Percentiles rank a stretch among this genome's conserved stretches.
These are phyloP conservation scores for Sterna hirundo DNA, from an alignment of 2,113 vertebrate genomes.

Conservation along the genomic window DNA sequence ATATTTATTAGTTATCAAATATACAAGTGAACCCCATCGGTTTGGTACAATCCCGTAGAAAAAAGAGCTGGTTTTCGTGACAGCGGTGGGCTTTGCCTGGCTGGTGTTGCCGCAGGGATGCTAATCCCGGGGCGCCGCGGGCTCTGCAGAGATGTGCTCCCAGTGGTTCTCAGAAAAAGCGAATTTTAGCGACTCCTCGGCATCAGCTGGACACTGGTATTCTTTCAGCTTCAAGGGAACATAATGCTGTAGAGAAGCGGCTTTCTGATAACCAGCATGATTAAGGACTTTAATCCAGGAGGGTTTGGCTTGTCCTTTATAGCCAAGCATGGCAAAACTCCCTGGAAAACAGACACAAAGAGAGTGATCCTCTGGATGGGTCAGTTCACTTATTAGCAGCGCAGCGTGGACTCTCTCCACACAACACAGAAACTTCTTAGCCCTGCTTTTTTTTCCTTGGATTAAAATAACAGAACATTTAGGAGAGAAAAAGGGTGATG, in stretches of 20 bases:
- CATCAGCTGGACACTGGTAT: constrained; percentile 13
- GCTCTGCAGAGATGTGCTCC: not conserved
- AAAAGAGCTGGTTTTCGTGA: not conserved
- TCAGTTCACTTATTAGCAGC: not conserved
- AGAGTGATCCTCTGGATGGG: not conserved
- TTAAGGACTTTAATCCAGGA: constrained; percentile 59
- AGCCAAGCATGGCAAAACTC: constrained; percentile 56
- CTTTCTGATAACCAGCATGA: constrained; percentile 5
- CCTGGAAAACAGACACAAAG: constrained; percentile 57
- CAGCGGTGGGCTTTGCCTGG: not conserved
- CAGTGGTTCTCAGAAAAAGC: not conserved
- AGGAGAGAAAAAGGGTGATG: not conserved
- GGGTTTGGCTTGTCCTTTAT: constrained; percentile 33
- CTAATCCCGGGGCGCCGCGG: not conserved
- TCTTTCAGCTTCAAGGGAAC: constrained; percentile 39
- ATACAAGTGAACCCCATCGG: not conserved
- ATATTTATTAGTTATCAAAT: constrained; percentile 41
- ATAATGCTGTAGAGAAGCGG: constrained; percentile 37
- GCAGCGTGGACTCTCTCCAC: not conserved
- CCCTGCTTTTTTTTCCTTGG: not conserved
- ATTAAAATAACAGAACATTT: not conserved
- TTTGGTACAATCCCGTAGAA: not conserved
- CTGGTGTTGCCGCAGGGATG: not conserved
- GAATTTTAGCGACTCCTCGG: not conserved
- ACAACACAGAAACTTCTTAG: not conserved